Conservation (phyloP, 1,140 invertebrate species). For the Arion vulgaris region DNA sequence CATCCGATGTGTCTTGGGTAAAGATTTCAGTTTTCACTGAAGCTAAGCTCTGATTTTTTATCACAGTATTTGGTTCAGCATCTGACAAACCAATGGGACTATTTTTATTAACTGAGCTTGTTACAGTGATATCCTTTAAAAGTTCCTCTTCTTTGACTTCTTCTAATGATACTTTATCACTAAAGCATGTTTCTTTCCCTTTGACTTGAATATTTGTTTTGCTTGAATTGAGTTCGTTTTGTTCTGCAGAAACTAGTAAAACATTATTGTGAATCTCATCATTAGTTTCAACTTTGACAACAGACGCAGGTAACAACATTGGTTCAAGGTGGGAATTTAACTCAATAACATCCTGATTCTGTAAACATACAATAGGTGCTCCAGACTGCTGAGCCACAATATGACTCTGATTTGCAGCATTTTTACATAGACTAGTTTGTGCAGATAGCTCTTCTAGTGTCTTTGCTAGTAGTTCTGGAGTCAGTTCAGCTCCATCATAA, state of each 20-base stretch:
- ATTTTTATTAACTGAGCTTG: not conserved
- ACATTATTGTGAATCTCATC: not conserved
- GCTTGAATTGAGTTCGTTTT: not conserved
- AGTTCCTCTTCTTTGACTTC: slow-evolving; percentile 8
- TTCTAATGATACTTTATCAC: not conserved
- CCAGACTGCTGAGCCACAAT: not conserved
- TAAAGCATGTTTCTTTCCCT: not conserved
- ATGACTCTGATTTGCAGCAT: not conserved
- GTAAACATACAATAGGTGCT: not conserved
- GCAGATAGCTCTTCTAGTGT: slow-evolving; percentile 26
- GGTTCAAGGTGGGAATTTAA: not conserved
- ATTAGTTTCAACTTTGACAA: not conserved
- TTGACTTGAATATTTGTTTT: not conserved
- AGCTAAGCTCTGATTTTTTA: not conserved
- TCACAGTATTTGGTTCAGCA: not conserved
- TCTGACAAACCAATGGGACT: not conserved
- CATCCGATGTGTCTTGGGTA: not conserved
- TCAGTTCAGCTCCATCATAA: slow-evolving; percentile 27
- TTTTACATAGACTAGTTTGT: slow-evolving; percentile 18
- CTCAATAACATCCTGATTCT: not conserved
- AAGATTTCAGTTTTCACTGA: not conserved
- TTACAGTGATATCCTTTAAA: not conserved
- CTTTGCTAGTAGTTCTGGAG: slow-evolving; percentile 25
- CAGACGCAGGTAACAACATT: not conserved
- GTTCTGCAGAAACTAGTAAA: not conserved